Conservation (phyloP, 2,797 vertebrate species). For the Amazonetta brasiliensis region DNA sequence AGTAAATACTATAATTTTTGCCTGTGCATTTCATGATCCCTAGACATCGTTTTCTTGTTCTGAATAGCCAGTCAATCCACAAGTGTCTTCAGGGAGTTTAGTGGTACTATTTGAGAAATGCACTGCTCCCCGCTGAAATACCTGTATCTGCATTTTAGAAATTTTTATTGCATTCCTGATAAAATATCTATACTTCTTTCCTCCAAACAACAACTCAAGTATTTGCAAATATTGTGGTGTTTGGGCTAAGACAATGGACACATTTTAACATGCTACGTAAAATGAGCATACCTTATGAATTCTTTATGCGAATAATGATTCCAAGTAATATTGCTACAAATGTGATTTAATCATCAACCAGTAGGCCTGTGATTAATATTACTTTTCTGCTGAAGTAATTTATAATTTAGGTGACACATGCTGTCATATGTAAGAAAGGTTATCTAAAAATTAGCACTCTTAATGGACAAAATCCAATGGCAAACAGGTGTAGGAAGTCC, state of each 20-base stretch:
- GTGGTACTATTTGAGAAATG: neutral
- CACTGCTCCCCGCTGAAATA: neutral
- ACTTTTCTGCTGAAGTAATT: neutral
- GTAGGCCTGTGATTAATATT: neutral
- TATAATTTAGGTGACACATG: neutral
- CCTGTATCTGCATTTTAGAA: neutral
- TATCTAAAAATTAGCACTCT: neutral
- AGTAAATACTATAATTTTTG: neutral
- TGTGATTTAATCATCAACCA: neutral
- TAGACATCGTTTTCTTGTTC: neutral
- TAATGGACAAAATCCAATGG: neutral
- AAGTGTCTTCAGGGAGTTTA: neutral
- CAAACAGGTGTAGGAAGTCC: neutral
- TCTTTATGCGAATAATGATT: slow-evolving; percentile 36
- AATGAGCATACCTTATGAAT: slow-evolving; percentile 53
- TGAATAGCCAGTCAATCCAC: neutral
- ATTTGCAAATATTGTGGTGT: slow-evolving; percentile 2
- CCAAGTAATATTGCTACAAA: slow-evolving; percentile 30
- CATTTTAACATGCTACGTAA: slow-evolving; percentile 61
- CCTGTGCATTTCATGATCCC: no score
- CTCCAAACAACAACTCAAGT: neutral
- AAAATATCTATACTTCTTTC: neutral
- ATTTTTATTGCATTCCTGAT: neutral
- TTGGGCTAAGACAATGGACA: slow-evolving; percentile 47
- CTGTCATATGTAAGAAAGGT: neutral